Base-by-base conservation (phyloP, 2,797 vertebrate genomes). In the Kryptolebias ocellatus region DNA sequence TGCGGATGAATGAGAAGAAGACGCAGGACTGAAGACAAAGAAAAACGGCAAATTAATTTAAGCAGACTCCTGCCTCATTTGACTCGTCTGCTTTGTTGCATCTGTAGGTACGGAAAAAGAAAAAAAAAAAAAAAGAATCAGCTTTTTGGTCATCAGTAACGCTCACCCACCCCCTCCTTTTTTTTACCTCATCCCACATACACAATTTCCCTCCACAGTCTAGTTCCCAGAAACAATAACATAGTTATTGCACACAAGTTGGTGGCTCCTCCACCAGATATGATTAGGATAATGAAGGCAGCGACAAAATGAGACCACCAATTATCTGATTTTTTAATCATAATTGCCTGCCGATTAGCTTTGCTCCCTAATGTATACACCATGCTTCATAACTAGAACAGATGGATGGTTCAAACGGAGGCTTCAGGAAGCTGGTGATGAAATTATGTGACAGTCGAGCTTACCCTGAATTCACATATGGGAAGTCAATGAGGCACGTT, bases 201-300 rank as follows among this genome's bases (percentile, higher is more conserved):
- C 71, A 83, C 49, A 81, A 73, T 75, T 46, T 58, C 63, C 65
- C 56, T 72, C 70, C 74, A 83, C 72, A 87, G 76, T 55, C 83
- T 84, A 85, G 77, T 75, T 86, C 76, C 83, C 82, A 80, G 74
- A 90, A 89, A 89, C 84, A 90, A 89, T 83, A 54, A 80, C 73
- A 70, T 72, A 74, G 54, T 47, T 72, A 74, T 17, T 76, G 76
- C 85, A 77, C 73, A 80, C 79, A 74, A 57, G 69, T 84, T 57
- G 59, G 64, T 76, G 55, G 57, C 85, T 84, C 75, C 66, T 73
- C 76, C 66, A 53, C 16, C 71, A 60, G 67, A 69, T 79, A 74
- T 65, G 79, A 88, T 85, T 64, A 67, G 75, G 77, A 74, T 82
- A 88, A 88, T 87, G 67, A 88, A 84, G 55, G 45, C 64, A 0